Conservation (phyloP, 2,113 vertebrate species). For the Isichthys henryi region DNA sequence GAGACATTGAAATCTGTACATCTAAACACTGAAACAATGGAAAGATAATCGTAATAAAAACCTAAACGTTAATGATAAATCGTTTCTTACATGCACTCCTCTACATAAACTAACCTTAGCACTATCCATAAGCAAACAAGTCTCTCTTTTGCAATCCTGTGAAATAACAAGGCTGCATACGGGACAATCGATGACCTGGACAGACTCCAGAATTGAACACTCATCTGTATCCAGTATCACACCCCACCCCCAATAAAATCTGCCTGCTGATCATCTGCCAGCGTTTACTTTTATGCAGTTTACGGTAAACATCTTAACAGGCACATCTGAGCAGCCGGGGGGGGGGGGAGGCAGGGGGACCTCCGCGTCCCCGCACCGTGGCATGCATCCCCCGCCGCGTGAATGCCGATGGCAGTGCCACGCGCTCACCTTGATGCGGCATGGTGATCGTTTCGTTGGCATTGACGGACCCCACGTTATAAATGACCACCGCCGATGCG, state of each 20-base stretch:
- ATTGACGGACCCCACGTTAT: conserved; percentile 76
- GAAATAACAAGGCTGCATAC: neutral
- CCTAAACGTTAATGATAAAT: neutral
- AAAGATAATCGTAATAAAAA: neutral
- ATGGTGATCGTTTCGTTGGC: conserved; percentile 92
- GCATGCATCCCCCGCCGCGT: neutral
- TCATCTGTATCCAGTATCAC: neutral
- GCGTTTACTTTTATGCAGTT: neutral
- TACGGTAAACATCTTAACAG: neutral
- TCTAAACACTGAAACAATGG: neutral
- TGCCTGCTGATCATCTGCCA: neutral
- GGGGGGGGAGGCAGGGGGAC: neutral
- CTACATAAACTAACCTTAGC: neutral
- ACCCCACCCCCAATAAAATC: neutral
- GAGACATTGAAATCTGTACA: neutral
- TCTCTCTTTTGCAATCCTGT: neutral
- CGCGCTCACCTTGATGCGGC: conserved; percentile 78
- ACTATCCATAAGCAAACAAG: neutral
- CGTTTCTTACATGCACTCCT: neutral
- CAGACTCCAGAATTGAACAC: neutral
- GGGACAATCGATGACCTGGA: neutral
- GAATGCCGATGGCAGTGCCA: neutral
- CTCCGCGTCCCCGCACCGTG: neutral
- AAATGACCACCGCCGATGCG: conserved; percentile 89
- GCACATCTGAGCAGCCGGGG: neutral